phyloP scores from a whole-genome alignment of 2,797 vertebrate species.

The Crocidura indochinensis region DNA sequence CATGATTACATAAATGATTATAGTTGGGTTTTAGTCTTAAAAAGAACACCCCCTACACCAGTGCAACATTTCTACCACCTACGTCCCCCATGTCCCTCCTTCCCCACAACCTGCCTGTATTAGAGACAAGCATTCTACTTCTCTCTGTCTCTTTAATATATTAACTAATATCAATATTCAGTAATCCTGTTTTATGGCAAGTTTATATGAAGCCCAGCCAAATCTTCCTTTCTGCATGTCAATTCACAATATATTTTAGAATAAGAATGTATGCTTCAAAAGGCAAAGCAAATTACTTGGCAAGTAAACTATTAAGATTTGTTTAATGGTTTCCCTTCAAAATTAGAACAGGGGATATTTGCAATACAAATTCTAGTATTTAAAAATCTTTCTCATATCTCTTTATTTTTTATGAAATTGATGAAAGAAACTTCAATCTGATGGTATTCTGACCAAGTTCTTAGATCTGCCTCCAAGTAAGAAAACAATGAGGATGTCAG shows the following conservation, averaged over 20 bases:
- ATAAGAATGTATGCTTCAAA: conserved; percentile 28
- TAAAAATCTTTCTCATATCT: conserved; percentile 18
- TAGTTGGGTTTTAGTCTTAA: no score
- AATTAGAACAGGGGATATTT: conserved; percentile 6
- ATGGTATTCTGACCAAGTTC: conserved; percentile 23
- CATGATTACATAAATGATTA: no score
- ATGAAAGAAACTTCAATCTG: conserved; percentile 11
- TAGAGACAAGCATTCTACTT: no score
- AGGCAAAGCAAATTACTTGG: conserved; percentile 21
- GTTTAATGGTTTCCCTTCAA: conserved; percentile 31
- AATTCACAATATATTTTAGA: conserved; percentile 31
- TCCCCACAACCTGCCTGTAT: no score
- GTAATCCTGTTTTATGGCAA: not conserved
- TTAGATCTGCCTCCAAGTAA: not conserved
- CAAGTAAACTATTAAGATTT: not conserved
- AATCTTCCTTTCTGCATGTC: not conserved
- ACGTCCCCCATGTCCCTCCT: no score
- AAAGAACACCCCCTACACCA: no score
- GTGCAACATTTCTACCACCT: no score
- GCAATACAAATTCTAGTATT: not conserved
- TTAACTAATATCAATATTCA: conserved; percentile 31
- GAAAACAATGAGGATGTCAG: not conserved
- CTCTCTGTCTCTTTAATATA: not conserved
- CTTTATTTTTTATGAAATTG: not conserved
- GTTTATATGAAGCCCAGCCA: not conserved